Percentiles rank a stretch among this genome's conserved stretches.
phyloP scores from a whole-genome alignment of 2,888 invertebrate genomes.

The Penaeus monodon region DNA sequence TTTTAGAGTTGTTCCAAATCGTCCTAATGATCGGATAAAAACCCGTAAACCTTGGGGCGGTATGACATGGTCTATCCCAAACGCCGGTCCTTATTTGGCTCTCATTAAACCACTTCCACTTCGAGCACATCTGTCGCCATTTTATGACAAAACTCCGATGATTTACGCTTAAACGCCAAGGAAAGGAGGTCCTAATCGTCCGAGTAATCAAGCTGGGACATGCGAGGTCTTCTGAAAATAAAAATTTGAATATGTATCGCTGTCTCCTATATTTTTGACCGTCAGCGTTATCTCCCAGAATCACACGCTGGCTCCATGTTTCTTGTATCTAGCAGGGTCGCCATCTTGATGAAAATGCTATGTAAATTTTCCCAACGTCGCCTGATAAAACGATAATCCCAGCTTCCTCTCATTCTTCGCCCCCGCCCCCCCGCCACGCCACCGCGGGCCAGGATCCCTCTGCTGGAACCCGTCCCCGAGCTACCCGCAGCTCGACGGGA shows the following conservation, averaged over 20 bases:
- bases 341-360: constrained; percentile 46
- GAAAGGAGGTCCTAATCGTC: background rate
- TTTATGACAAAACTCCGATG: background rate
- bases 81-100: no score
- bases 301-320: constrained; percentile 17
- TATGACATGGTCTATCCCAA: no score
- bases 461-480: no score
- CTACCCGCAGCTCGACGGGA: no score
- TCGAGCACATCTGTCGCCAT: background rate
- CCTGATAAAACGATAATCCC: constrained; percentile 37
- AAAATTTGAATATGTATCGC: constrained; percentile 12
- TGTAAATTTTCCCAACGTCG: constrained; percentile 38
- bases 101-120: background rate
- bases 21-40: no score
- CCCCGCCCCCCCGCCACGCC: no score
- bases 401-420: background rate
- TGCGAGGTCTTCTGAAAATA: background rate
- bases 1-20: no score
- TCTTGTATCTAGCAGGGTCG: background rate
- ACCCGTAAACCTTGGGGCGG: no score
- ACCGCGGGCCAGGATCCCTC: no score
- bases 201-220: no score
- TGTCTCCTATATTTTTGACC: constrained; percentile 16
- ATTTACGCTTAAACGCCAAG: constrained; percentile 3
- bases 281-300: constrained; percentile 1